Conservation (phyloP, 1,140 invertebrate species). For the Lepidurus apus region DNA sequence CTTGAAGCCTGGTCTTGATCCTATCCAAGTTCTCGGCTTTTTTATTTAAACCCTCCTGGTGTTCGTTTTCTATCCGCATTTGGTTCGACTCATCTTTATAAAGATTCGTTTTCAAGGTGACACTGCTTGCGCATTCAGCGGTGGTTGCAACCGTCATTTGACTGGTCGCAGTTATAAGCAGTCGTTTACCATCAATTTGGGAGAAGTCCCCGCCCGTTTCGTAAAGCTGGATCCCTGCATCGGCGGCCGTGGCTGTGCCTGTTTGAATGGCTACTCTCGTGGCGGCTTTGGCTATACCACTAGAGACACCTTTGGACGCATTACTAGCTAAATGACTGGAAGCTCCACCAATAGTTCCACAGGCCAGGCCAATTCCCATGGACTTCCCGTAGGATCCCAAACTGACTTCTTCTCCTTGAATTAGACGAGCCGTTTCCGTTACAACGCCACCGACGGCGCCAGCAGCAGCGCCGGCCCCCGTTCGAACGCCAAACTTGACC, state of each 20-base stretch:
- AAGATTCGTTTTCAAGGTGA: neutral
- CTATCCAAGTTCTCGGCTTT: too few species aligned
- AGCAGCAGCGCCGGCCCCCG: neutral
- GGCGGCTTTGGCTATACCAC: neutral
- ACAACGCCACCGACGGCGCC: slow-evolving; percentile 9
- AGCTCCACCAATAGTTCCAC: neutral
- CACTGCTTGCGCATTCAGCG: neutral
- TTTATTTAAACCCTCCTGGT: too few species aligned
- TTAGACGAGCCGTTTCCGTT: neutral
- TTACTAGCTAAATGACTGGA: neutral
- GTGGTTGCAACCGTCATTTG: neutral
- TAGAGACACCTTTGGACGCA: neutral
- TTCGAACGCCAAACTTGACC: neutral
- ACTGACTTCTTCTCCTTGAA: neutral
- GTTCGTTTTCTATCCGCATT: neutral
- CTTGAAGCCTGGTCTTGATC: too few species aligned
- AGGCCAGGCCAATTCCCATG: neutral
- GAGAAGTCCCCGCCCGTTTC: too few species aligned
- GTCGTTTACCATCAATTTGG: too few species aligned
- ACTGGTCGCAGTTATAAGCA: neutral
- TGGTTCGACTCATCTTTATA: neutral
- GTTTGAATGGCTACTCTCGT: neutral
- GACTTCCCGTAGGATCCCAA: neutral
- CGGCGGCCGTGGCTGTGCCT: neutral
- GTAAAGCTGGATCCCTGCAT: slow-evolving; percentile 23